Evolutionary conservation across 2,888 invertebrate genomes (phyloP), one percentile per base, ranked within the genome.

Genomic region (Eristalis tenax): DNA sequence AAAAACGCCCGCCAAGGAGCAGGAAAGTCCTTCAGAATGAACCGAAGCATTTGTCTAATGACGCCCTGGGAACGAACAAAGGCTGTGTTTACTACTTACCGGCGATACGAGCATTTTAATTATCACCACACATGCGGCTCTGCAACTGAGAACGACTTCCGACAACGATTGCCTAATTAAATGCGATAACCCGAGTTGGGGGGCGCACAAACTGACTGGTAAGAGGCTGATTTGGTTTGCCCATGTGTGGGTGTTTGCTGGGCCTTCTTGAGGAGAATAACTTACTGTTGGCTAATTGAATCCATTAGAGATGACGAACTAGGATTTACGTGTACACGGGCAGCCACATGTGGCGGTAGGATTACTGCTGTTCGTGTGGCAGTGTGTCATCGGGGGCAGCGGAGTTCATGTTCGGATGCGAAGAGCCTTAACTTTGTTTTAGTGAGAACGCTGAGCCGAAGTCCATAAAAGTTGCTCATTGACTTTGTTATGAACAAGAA

Each of bases 271-370:
- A 50, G 50, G 50, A 13, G 50, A 50, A 50, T 18, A 50, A 50
- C 50, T 68, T 76, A 43, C 59, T 43, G 43, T 43, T 18, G 40
- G 66, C 68, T 76, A 76, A 76, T 76, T 76, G 76, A 76, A 76
- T 68, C 76, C 76, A 76, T 76, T 76, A 68, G 28, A 38, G 57
- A 75, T 64, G 65, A 64, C 35, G 66, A 66, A 66, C 59, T 76
- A 28, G 68, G 68, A 59, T 68, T 59, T 61, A 26, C n/a, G 68
- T 22, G 63, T 50, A 65, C 64, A 50, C 32, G 26, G 23, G 22
- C 35, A 74, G 56, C 26, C 56, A 26, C 75, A 63, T 57, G 38
- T 56, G 64, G 64, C 1, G 64, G 64, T 0, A 5, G 63, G 50
- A 50, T 63, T 63, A 63, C 43, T 23, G 40, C 28, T 63, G 23